Conservation (phyloP, 1,140 invertebrate species). For the Zaprionus davidi region DNA sequence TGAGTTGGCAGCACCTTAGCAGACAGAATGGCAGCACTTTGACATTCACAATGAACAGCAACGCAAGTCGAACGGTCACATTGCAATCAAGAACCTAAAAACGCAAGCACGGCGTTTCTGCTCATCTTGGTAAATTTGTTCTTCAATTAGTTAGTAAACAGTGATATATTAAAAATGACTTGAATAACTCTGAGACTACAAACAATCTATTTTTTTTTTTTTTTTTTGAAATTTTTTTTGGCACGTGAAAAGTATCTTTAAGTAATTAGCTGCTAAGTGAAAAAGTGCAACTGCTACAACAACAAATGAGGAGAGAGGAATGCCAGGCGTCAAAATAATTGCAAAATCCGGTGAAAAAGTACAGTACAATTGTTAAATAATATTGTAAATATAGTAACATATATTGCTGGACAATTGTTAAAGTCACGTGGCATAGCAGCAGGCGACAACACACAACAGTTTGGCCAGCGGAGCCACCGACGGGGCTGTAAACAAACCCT, state of each 20-base stretch:
- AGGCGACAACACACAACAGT: conserved; percentile 12
- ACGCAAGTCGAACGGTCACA: conserved; percentile 23
- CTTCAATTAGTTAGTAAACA: conserved; percentile 32
- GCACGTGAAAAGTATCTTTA: conserved; percentile 70
- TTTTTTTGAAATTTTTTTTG: conserved; percentile 69
- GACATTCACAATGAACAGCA: conserved; percentile 10
- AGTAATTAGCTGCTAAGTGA: conserved; percentile 64
- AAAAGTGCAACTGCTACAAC: conserved; percentile 66
- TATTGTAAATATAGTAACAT: not conserved
- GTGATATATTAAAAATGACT: conserved; percentile 59
- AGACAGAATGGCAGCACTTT: conserved; percentile 11
- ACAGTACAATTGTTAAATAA: conserved; percentile 16
- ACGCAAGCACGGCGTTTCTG: conserved; percentile 45
- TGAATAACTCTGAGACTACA: conserved; percentile 49
- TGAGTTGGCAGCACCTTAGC: not conserved
- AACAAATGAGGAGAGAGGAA: conserved; percentile 31
- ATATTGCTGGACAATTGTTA: conserved; percentile 21
- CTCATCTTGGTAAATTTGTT: conserved; percentile 66
- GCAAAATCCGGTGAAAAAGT: conserved; percentile 22
- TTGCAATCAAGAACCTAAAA: conserved; percentile 41
- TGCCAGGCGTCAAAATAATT: conserved; percentile 34
- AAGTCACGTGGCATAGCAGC: not conserved
- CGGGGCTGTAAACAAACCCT: conserved; percentile 49
- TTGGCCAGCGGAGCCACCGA: conserved; percentile 38
- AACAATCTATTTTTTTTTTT: conserved; percentile 50